Conservation (phyloP, 2,113 vertebrate species). For the Okapia johnstoni region DNA sequence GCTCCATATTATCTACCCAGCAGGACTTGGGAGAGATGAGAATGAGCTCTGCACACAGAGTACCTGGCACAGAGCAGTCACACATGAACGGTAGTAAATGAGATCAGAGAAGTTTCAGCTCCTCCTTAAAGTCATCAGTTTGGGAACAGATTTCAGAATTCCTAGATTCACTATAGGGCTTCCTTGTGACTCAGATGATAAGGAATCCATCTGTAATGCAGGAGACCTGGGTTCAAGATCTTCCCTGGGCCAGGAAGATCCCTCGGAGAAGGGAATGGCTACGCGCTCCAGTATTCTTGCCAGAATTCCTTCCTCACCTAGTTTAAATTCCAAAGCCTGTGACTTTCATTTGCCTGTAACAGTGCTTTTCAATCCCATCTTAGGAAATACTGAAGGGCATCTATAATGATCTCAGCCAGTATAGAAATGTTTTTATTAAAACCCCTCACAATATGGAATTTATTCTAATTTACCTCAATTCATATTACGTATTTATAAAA, state of each 20-base stretch:
- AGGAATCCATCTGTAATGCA: neutral
- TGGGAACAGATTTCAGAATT: neutral
- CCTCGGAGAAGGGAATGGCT: neutral
- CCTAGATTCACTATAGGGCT: neutral
- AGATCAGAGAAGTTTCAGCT: neutral
- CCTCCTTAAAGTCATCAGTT: neutral
- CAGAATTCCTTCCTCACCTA: neutral
- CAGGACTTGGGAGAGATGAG: neutral
- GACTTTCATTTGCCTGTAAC: constrained; percentile 16
- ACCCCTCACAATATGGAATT: constrained; percentile 2
- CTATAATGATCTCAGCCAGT: constrained; percentile 22
- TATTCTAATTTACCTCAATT: constrained; percentile 53
- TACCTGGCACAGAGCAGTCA: neutral
- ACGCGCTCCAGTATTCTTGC: rapidly evolving
- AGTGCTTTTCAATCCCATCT: neutral
- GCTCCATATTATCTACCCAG: rapidly evolving
- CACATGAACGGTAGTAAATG: neutral
- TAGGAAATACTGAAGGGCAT: neutral
- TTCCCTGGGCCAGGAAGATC: rapidly evolving
- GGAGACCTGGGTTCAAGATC: neutral
- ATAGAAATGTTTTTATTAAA: constrained; percentile 49
- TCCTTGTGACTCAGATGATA: neutral
- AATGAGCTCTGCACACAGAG: rapidly evolving
- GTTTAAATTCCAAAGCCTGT: constrained; percentile 45
- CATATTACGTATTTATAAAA: constrained; percentile 40